phyloP scores from a whole-genome alignment of 2,113 vertebrate genomes.

The Varanus komodoensis region DNA sequence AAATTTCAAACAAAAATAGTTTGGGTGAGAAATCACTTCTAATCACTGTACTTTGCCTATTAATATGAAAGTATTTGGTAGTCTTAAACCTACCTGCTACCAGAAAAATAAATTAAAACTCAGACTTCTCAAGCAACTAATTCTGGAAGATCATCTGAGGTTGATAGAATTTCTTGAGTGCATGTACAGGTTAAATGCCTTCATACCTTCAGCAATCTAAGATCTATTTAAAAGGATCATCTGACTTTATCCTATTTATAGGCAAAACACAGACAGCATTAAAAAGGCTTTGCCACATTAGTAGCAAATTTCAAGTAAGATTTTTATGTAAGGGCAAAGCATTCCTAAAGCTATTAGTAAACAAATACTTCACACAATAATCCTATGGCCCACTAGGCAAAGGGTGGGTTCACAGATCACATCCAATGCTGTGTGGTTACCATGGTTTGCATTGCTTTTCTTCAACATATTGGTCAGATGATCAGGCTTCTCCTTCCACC shows the following conservation, averaged over 20 bases:
- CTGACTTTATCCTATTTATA: neutral
- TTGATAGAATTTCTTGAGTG: neutral
- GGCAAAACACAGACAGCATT: neutral
- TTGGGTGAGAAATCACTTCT: neutral
- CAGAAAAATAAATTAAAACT: conserved; percentile 27
- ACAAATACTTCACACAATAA: too few relatives aligned
- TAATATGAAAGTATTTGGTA: rapidly evolving
- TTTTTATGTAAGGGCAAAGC: neutral
- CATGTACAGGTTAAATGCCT: conserved; percentile 17
- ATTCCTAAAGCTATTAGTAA: neutral
- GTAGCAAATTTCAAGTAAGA: conserved; percentile 10
- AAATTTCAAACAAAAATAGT: conserved; percentile 10
- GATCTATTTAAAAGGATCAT: neutral
- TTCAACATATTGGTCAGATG: too few relatives aligned
- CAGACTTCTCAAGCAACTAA: rapidly evolving
- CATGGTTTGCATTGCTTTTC: too few relatives aligned
- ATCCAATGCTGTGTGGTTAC: too few relatives aligned
- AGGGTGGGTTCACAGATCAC: too few relatives aligned
- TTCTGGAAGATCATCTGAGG: neutral
- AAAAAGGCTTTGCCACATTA: conserved; percentile 17
- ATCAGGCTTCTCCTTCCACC: too few relatives aligned
- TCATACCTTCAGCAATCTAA: neutral
- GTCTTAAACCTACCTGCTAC: neutral
- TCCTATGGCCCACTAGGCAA: too few relatives aligned
- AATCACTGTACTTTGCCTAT: neutral